Base-by-base conservation (phyloP, 2,888 invertebrate genomes). In the Harpalus rubripes region DNA sequence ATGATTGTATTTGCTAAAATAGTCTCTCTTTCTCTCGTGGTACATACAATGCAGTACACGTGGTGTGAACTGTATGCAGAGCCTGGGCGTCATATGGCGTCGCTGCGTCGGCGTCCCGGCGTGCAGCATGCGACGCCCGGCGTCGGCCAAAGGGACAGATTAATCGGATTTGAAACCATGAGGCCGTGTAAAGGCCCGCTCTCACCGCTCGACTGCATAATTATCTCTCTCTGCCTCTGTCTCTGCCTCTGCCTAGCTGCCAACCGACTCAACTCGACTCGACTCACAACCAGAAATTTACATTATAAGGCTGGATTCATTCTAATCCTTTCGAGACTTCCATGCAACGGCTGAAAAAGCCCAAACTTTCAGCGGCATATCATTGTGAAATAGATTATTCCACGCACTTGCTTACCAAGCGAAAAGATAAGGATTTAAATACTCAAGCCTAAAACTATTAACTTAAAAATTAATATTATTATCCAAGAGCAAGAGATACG, bases 131-230 rank as follows among this genome's bases (percentile, higher is more conserved):
- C 80, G 80, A 80, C 80, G 32, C 85, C 61, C 82, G 72, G 85
- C 82, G 85, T 58, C 80, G 81, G 44, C 86, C 87, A 88, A 88
- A 88, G 88, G 88, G 89, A 89, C 88, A 88, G 90, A 90, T 91
- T 90, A 91, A 91, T 90, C 90, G 89, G 90, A 91, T 91, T 90
- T 89, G 90, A 88, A 90, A 89, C 89, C 90, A 90, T 88, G 90
- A 90, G 89, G 89, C 90, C 90, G 90, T 91, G 89, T 90, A 90
- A 90, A 90, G 90, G 88, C 89, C 88, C 88, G 88, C 88, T 88
- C 87, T 86, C 86, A 86, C 87, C 90, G 89, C 89, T 88, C 89
- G 88, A 89, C 89, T 90, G 90, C 88, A 90, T 90, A 90, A 90
- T 90, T 90, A 90, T 90, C 89, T 89, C 88, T 89, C 87, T 52